Percentiles rank a stretch among this genome's conserved stretches.
These are phyloP conservation scores for Entomyzon cyanotis DNA, from an alignment of 2,113 vertebrate species.

Conservation along the genomic window DNA sequence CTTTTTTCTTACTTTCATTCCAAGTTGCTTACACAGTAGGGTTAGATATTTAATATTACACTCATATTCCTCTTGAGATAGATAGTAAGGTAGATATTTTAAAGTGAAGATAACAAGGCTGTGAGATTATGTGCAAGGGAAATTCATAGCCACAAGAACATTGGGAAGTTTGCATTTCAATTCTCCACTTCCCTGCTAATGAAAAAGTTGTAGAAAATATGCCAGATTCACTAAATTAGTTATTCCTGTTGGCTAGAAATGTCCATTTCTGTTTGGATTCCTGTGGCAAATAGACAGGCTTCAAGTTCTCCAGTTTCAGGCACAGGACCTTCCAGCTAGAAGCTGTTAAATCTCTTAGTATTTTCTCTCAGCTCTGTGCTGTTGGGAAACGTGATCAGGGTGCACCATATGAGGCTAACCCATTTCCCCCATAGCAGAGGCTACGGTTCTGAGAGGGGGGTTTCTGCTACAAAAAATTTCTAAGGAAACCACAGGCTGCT, in stretches of 20 bases:
- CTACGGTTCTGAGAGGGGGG: background rate
- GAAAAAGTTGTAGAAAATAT: background rate
- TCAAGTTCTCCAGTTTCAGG: background rate
- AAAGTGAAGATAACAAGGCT: background rate
- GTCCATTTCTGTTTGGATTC: background rate
- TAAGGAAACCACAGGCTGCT: constrained; percentile 12
- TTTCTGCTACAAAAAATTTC: background rate
- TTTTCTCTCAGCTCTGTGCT: background rate
- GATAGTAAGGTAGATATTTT: background rate
- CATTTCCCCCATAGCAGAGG: background rate
- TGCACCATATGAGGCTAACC: background rate
- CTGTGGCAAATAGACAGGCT: background rate
- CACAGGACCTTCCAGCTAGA: background rate
- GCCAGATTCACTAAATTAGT: background rate
- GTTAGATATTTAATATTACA: background rate
- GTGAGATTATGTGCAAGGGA: background rate
- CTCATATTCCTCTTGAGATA: background rate
- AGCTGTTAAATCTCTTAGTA: background rate
- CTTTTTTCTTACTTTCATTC: background rate
- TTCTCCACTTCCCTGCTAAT: background rate
- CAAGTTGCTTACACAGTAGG: background rate
- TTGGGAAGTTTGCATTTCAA: background rate
- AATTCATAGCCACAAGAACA: background rate
- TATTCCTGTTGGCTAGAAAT: background rate
- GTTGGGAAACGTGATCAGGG: background rate